Evolutionary conservation across 2,888 invertebrate genomes (phyloP).

Genomic region (Lutraria lutraria): DNA sequence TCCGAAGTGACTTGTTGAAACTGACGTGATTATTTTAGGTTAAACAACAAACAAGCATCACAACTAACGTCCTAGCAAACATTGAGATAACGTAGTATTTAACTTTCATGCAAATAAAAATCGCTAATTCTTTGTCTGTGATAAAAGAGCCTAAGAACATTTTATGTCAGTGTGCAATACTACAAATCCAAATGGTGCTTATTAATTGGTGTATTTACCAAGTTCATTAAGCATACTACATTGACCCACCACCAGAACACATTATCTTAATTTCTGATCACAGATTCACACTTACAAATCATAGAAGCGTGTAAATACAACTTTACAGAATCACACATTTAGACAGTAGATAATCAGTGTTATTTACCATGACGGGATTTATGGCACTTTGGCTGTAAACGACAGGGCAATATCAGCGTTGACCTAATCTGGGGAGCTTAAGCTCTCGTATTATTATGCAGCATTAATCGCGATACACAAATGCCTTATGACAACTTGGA

Average conservation of each 20-base stretch:
- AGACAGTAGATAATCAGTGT: constrained; percentile 46
- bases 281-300: constrained; percentile 7
- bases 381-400: not conserved
- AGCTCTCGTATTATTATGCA: constrained; percentile 30
- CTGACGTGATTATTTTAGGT: too few species aligned
- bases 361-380: constrained; percentile 32
- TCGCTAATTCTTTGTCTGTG: too few species aligned
- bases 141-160: too few species aligned
- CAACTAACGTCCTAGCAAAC: too few species aligned
- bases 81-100: too few species aligned
- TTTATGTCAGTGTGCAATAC: too few species aligned
- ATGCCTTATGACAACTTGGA: constrained; percentile 40
- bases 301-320: constrained; percentile 40
- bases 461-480: constrained; percentile 38
- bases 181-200: not conserved
- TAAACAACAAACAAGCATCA: too few species aligned
- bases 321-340: constrained; percentile 45
- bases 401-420: constrained; percentile 12
- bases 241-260: not conserved
- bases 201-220: not conserved
- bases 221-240: not conserved
- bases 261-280: constrained; percentile 39
- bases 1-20: too few species aligned
- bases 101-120: too few species aligned
- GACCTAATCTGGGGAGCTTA: not conserved